phyloP scores from a whole-genome alignment of 2,113 vertebrate genomes.

The Anolis carolinensis region DNA sequence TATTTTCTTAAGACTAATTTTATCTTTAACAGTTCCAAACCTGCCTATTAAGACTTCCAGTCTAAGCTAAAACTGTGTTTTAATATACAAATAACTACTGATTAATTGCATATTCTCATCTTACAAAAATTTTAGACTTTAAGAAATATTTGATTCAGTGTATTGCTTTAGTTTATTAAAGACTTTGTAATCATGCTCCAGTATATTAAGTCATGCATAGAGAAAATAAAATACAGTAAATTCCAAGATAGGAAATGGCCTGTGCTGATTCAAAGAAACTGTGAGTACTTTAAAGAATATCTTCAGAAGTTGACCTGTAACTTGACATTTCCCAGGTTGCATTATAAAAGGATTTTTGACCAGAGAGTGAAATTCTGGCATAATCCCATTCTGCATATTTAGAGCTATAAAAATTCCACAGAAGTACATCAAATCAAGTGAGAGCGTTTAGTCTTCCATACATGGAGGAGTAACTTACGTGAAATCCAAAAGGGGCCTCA shows the following conservation, averaged over 20 bases:
- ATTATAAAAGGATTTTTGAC: neutral
- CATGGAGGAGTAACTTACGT: neutral
- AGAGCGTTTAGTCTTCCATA: neutral
- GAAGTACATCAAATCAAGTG: fast-evolving
- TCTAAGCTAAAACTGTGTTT: slow-evolving; percentile 61
- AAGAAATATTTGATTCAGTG: slow-evolving; percentile 11
- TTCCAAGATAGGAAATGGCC: neutral
- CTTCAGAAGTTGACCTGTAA: neutral
- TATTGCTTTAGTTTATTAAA: neutral
- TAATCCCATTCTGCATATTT: neutral
- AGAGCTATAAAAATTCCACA: neutral
- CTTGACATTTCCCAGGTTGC: neutral
- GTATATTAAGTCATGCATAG: fast-evolving
- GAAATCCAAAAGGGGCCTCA: neutral
- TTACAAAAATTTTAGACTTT: slow-evolving; percentile 22
- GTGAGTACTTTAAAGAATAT: neutral
- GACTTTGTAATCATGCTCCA: neutral
- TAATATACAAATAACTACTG: slow-evolving; percentile 44
- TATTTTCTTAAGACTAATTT: slow-evolving; percentile 6
- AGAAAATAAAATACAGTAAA: slow-evolving; percentile 19
- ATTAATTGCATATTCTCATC: slow-evolving; percentile 41
- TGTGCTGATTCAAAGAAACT: neutral
- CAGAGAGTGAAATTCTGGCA: neutral
- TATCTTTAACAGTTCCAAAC: slow-evolving; percentile 38
- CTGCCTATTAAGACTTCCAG: slow-evolving; percentile 34